phyloP scores from a whole-genome alignment of 2,888 invertebrate species.

The Sipha maydis region DNA sequence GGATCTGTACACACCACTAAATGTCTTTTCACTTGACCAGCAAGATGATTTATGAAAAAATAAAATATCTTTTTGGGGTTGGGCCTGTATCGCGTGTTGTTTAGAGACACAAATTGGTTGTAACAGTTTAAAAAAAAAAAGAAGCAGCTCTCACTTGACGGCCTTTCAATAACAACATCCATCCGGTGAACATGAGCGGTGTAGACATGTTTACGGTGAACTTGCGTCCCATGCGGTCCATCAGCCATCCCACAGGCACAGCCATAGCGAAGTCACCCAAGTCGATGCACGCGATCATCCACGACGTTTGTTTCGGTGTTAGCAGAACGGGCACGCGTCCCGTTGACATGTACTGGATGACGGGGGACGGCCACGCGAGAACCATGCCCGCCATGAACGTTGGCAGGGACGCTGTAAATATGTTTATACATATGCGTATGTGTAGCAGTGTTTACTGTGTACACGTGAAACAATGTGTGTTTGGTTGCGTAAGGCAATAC shows the following conservation, averaged over 20 bases:
- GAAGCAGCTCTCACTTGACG: constrained; percentile 3
- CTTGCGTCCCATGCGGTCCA: constrained; percentile 72
- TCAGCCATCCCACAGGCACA: constrained; percentile 70
- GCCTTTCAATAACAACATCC: constrained; percentile 66
- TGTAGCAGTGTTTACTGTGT: too few species aligned
- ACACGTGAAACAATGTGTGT: too few species aligned
- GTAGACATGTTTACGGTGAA: constrained; percentile 70
- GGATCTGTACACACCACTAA: too few species aligned
- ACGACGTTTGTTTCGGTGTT: constrained; percentile 51
- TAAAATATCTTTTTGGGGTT: too few species aligned
- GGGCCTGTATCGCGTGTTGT: too few species aligned
- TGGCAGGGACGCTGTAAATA: constrained; percentile 61
- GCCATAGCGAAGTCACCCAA: constrained; percentile 64
- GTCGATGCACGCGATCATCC: constrained; percentile 64
- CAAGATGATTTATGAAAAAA: too few species aligned
- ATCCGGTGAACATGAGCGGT: constrained; percentile 72
- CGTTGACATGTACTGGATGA: constrained; percentile 60
- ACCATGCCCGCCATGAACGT: constrained; percentile 60
- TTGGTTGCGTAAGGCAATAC: constrained; percentile 70
- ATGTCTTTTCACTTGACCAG: too few species aligned
- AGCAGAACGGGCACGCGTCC: constrained; percentile 54
- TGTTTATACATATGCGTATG: too few species aligned
- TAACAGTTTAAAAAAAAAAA: background rate
- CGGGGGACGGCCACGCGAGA: constrained; percentile 63
- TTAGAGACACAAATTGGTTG: too few species aligned